Evolutionary conservation across 2,113 vertebrate species (phyloP), one percentile per base, ranked within the genome.

Genomic region (Pachycephala philippinensis): DNA sequence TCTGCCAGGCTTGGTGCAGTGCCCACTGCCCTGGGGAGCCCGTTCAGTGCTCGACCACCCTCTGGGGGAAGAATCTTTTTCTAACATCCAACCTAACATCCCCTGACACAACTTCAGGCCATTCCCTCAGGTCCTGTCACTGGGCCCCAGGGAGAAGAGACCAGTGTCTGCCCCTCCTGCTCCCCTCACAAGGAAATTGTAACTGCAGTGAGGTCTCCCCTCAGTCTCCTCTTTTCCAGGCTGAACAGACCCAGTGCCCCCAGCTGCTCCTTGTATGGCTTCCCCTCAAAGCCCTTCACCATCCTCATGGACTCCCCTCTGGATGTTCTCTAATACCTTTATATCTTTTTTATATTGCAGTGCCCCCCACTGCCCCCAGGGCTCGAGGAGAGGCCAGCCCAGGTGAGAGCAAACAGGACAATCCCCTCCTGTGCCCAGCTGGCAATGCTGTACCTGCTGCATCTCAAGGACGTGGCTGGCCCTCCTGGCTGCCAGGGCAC

Each of bases 201-300:
- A 52, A 17, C 45, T 81, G 60, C 52, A 28, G 1, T 7, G 30
- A 54, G 28, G 6, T 6, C 11, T 47, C 30, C 30, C n/a, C n/a
- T 69, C 54, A 69, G 37, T 16, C 35, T 49, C 47, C 37, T 35
- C 50, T 35, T 2, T 9, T 86, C 39, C 54, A 37, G 31, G 61
- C 53, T 15, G 30, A 35, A 47, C 39, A 68, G 11, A 35, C 20
- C 24, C 42, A 42, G 63, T 9, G 45, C 11, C 47, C 39, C 14
- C 57, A 56, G 17, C 42, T 1, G 0, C 63, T 53, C 39, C 70
- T 35, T 30, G 8, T 17, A 40, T 0, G 0, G n/a, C 45, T 33
- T 33, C 79, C 22, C 54, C 35, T 47, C 70, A 9, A 35, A 8
- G 26, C n/a, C 23, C 61, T 68, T 69, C 60, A 11, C 24, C 53